These are phyloP conservation scores for Rhinichthys osculus DNA, from an alignment of 2,797 vertebrate genomes.

Conservation along the genomic window DNA sequence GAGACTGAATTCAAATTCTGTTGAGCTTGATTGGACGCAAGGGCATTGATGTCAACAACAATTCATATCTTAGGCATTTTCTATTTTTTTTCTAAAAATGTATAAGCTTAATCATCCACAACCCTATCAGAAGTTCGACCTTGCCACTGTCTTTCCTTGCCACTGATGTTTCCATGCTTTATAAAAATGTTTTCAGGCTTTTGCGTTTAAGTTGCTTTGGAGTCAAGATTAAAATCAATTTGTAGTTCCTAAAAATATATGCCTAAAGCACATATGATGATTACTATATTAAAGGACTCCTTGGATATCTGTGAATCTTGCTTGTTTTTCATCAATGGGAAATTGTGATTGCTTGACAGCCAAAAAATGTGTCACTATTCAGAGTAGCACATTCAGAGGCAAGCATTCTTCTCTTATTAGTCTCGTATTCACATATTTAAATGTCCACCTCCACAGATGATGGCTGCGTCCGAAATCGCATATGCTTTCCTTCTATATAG, in stretches of 20 bases:
- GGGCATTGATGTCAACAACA: background rate
- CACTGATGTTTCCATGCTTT: background rate
- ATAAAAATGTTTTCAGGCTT: background rate
- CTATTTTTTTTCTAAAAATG: background rate
- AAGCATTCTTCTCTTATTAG: background rate
- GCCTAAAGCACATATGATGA: background rate
- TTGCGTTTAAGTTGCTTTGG: background rate
- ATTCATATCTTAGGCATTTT: background rate
- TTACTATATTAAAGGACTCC: background rate
- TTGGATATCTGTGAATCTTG: background rate
- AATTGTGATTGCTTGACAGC: background rate
- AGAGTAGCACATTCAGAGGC: background rate
- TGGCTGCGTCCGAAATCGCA: background rate
- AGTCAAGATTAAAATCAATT: background rate
- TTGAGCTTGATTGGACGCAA: background rate
- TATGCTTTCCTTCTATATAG: background rate
- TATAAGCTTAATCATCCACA: background rate
- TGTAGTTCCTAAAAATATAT: background rate
- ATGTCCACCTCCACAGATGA: background rate
- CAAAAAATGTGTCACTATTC: constrained; percentile 6
- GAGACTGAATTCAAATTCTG: background rate
- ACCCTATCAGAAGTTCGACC: background rate
- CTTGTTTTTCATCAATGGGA: background rate
- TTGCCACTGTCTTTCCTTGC: background rate
- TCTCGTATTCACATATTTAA: background rate